Base-by-base conservation (phyloP, 1,140 invertebrate genomes). In the Dryas iulia region DNA sequence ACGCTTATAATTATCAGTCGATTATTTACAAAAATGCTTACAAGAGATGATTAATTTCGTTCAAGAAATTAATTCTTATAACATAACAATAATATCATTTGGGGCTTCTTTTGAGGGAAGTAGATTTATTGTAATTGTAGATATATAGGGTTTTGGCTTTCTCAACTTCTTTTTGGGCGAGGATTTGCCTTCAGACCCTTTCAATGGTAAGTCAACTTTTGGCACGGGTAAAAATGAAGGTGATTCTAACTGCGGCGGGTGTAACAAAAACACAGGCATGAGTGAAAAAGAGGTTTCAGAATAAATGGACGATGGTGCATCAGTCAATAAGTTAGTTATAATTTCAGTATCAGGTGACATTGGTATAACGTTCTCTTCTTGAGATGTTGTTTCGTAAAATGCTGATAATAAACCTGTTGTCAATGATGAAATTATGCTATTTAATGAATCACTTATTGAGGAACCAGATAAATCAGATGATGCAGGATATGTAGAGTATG, bases 81-180 rank as follows among this genome's bases (percentile, higher is more conserved):
- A 28, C 12, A 69, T 31, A 57, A 69, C 62, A 6, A 73, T 47
- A 35, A 73, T 66, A 23, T 73, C 60, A 62, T 73, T 61, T 24
- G 58, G 28, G 3, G 30, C 18, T 31, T 69, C 63, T 59, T 59
- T 31, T 6, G 23, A 33, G 18, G 73, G 73, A 11, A 64, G 39
- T 21, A 72, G 53, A 58, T 75, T 75, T 18, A 75, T 72, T 10
- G 70, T 69, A 12, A 75, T 66, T 21, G 69, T 59, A 58, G 62
- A 59, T 28, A 74, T 39, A 62, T 28, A 58, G 4, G 69, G 59
- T 5, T 59, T 58, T 14, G 33, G 59, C 21, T 56, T 31, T 31
- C 10, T 31, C 3, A 6, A 6, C 33, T 47, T 47, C 8, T 47
- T 47, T 21, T 47, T 47, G 7, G 1, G 6, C 21, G 18, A 47